Evolutionary conservation across 1,140 invertebrate genomes (phyloP).

Genomic region (Bombus balteatus): DNA sequence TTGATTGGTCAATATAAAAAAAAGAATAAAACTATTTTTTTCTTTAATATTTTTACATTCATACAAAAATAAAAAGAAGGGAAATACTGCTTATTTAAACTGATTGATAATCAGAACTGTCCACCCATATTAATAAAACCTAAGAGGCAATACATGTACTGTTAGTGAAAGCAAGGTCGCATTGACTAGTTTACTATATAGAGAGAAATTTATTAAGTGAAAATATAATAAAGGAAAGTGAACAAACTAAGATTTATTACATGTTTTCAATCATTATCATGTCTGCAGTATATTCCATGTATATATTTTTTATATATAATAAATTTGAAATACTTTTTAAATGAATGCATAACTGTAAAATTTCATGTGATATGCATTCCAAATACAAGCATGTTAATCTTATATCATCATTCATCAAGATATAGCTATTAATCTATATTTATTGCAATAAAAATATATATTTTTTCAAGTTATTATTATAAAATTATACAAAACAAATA

Average conservation of each 20-base stretch:
- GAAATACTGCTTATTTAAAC: constrained; percentile 39
- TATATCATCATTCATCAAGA: background rate
- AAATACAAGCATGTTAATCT: constrained; percentile 8
- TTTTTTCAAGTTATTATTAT: background rate
- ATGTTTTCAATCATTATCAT: constrained; percentile 5
- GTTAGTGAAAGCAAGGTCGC: constrained; percentile 69
- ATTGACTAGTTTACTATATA: constrained; percentile 15
- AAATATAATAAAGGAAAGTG: constrained; percentile 40
- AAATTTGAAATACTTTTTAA: background rate
- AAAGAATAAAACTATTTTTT: background rate
- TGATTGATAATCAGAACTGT: constrained; percentile 40
- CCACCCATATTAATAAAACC: constrained; percentile 27
- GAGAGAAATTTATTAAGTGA: constrained; percentile 37
- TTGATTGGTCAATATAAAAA: background rate
- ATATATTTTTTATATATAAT: background rate
- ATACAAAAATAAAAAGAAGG: constrained; percentile 38
- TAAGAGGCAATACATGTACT: constrained; percentile 37
- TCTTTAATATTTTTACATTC: background rate
- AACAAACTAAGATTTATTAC: background rate
- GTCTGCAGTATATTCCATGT: background rate
- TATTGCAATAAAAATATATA: background rate
- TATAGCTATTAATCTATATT: background rate
- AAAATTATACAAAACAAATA: background rate
- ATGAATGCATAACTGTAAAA: constrained; percentile 61
- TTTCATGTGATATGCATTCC: constrained; percentile 48